phyloP scores from a whole-genome alignment of 2,888 invertebrate genomes.

The Crossocerus cetratus region DNA sequence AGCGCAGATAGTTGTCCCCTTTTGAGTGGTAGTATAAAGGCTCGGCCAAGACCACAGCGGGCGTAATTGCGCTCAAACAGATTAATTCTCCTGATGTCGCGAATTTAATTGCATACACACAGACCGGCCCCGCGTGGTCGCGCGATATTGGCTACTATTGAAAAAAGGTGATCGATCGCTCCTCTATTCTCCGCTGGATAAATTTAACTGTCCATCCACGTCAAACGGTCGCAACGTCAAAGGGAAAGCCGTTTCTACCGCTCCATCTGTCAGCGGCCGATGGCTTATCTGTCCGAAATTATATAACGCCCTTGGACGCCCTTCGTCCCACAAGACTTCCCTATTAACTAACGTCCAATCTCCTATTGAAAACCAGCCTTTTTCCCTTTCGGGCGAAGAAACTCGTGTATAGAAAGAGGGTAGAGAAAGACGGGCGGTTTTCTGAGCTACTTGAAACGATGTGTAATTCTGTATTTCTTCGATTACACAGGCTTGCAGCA shows the following conservation, averaged over 20 bases:
- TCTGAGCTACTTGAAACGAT: neutral
- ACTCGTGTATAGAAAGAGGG: neutral
- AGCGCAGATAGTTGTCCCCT: neutral
- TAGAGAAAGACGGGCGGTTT: neutral
- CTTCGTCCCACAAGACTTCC: constrained; percentile 1
- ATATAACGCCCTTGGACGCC: constrained; percentile 34
- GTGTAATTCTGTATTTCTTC: constrained; percentile 55
- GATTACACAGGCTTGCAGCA: constrained; percentile 71
- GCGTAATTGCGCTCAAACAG: constrained; percentile 33
- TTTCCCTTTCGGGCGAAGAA: neutral
- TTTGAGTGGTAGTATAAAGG: neutral
- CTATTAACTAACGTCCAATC: constrained; percentile 9
- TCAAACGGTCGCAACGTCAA: constrained; percentile 59
- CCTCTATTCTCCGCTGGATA: constrained; percentile 57
- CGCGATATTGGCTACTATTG: constrained; percentile 47
- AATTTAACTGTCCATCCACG: constrained; percentile 65
- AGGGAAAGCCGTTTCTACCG: constrained; percentile 56
- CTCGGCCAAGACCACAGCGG: neutral
- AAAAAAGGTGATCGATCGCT: constrained; percentile 55
- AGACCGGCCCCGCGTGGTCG: constrained; percentile 26
- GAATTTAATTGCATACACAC: constrained; percentile 53
- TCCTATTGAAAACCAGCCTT: neutral
- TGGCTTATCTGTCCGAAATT: constrained; percentile 54
- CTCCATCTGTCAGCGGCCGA: constrained; percentile 53
- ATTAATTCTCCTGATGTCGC: constrained; percentile 50